Evolutionary conservation across 2,888 invertebrate species (phyloP).

Genomic region (Eilema sororculum): DNA sequence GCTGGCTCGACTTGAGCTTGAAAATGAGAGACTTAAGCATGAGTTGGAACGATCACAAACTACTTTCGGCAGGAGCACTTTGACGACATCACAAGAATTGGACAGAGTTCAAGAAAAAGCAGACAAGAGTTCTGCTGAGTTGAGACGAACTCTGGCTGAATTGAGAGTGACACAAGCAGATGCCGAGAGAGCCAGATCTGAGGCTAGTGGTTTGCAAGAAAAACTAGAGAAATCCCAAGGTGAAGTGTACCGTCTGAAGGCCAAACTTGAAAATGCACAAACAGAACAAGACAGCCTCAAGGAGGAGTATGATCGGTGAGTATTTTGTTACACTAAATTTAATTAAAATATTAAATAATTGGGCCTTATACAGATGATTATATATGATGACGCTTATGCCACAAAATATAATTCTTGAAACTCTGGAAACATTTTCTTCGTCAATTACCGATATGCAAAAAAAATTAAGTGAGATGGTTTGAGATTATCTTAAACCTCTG

Average conservation of each 20-base stretch:
- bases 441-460: too few species aligned
- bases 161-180: conserved; percentile 96
- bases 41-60: conserved; percentile 95
- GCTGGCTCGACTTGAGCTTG: conserved; percentile 94
- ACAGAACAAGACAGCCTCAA: conserved; percentile 97
- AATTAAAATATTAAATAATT: not conserved
- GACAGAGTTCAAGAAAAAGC: conserved; percentile 94
- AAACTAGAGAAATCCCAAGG: conserved; percentile 98
- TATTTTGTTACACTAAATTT: not conserved
- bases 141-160: conserved; percentile 95
- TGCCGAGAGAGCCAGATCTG: conserved; percentile 94
- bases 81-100: conserved; percentile 93
- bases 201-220: conserved; percentile 95
- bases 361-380: too few species aligned
- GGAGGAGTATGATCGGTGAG: conserved; percentile 94
- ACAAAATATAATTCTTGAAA: not conserved
- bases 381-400: not conserved
- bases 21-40: conserved; percentile 95
- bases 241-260: conserved; percentile 97
- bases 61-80: conserved; percentile 93
- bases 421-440: too few species aligned
- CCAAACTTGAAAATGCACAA: conserved; percentile 97
- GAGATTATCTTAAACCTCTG: too few species aligned
- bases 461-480: too few species aligned
- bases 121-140: conserved; percentile 93